Percentiles rank a stretch among this genome's conserved stretches.
These are phyloP conservation scores for Picathartes gymnocephalus DNA, from an alignment of 2,113 vertebrate species.

Conservation along the genomic window DNA sequence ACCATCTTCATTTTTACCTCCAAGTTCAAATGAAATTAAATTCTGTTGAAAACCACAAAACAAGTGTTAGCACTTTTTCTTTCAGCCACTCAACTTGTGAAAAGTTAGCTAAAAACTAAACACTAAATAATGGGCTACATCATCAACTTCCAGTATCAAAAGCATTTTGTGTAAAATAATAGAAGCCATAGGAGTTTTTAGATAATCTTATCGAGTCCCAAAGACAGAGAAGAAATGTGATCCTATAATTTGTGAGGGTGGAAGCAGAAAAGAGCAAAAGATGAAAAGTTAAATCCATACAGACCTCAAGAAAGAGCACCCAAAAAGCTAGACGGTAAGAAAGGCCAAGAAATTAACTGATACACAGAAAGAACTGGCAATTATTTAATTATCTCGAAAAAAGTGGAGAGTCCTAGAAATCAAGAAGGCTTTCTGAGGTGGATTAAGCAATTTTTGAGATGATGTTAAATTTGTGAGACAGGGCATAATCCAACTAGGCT, in stretches of 20 bases:
- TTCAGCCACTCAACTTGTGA: neutral
- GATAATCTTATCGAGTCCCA: neutral
- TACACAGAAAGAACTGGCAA: neutral
- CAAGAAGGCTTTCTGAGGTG: neutral
- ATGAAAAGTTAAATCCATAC: neutral
- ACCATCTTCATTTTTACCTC: constrained; percentile 84
- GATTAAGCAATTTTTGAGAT: neutral
- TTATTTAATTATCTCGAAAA: neutral
- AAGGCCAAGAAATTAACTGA: neutral
- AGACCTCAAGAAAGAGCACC: neutral
- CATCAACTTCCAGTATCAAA: neutral
- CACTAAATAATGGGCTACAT: neutral
- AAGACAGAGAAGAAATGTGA: neutral
- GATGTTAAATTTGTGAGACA: neutral
- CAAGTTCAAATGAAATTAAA: constrained; percentile 78
- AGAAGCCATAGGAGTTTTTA: neutral
- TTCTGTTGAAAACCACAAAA: constrained; percentile 50
- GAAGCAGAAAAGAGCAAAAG: neutral
- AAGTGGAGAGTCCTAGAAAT: neutral
- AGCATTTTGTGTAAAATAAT: neutral
- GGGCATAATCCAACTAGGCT: neutral
- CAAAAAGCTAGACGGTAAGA: neutral
- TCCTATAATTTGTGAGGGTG: neutral
- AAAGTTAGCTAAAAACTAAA: neutral
- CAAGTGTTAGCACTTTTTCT: neutral